phyloP scores from a whole-genome alignment of 1,140 invertebrate species.

The Aphaenogaster floridana region DNA sequence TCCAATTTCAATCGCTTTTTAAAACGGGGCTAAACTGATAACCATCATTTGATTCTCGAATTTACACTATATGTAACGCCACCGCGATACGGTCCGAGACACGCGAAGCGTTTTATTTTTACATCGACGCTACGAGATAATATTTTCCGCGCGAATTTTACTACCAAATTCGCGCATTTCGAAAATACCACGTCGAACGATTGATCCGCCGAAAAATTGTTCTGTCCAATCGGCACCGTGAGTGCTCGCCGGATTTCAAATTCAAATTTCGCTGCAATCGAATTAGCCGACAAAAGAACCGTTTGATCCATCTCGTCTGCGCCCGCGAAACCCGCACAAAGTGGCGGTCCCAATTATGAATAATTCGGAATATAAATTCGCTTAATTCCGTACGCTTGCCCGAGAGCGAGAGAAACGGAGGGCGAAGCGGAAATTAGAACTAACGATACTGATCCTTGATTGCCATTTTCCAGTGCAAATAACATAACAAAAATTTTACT shows the following conservation, averaged over 20 bases:
- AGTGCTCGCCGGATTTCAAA: conserved; percentile 79
- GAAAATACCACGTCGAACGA: conserved; percentile 62
- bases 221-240: conserved; percentile 67
- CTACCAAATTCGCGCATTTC: conserved; percentile 74
- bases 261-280: conserved; percentile 85
- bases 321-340: conserved; percentile 74
- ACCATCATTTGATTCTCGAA: conserved; percentile 42
- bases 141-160: conserved; percentile 67
- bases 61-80: conserved; percentile 33
- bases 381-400: conserved; percentile 77
- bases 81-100: neutral
- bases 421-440: conserved; percentile 35
- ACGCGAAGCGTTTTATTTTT: conserved; percentile 25
- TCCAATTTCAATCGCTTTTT: conserved; percentile 33
- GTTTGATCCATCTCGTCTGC: conserved; percentile 82
- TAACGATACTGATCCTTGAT: conserved; percentile 12
- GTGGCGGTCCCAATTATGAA: conserved; percentile 82
- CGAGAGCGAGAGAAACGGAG: conserved; percentile 47
- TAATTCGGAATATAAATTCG: conserved; percentile 83
- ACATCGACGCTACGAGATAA: conserved; percentile 20
- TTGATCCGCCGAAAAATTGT: conserved; percentile 69
- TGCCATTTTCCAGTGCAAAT: conserved; percentile 23
- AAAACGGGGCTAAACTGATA: conserved; percentile 42
- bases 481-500: conserved; percentile 7
- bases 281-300: conserved; percentile 85